Evolutionary conservation across 2,113 vertebrate species (phyloP).

Genomic region (Struthidea cinerea): DNA sequence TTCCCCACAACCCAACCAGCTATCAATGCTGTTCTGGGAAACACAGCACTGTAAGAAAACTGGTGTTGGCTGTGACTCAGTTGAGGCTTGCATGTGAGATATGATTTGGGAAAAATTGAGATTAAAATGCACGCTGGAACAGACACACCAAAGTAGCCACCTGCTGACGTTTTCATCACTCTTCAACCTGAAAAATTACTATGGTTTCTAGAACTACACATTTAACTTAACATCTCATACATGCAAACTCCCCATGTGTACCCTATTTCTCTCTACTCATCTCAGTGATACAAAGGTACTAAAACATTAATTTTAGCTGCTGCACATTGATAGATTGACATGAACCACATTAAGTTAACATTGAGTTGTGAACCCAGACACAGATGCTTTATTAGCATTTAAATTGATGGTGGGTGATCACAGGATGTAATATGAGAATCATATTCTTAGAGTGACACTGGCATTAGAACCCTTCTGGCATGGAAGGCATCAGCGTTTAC

Average conservation of each 20-base stretch:
- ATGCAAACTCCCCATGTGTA: neutral
- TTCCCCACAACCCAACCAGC: neutral
- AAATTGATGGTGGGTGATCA: neutral
- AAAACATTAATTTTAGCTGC: neutral
- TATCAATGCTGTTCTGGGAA: neutral
- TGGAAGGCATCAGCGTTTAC: fast-evolving
- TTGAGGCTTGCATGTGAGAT: neutral
- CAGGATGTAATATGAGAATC: neutral
- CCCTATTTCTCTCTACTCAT: neutral
- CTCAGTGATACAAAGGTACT: neutral
- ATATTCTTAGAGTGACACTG: neutral
- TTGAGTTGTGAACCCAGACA: neutral
- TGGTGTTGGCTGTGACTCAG: neutral
- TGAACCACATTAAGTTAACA: neutral
- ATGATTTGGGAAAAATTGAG: neutral
- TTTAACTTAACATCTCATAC: neutral
- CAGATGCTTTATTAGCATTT: neutral
- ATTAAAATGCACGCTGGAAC: neutral
- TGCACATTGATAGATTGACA: neutral
- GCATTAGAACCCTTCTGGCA: neutral
- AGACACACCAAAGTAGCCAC: neutral
- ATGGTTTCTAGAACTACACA: neutral
- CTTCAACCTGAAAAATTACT: neutral
- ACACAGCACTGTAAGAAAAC: neutral
- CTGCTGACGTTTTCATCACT: neutral